Evolutionary conservation across 2,113 vertebrate genomes (phyloP), one percentile per base, ranked within the genome.

Genomic region (Chloropsis hardwickii): DNA sequence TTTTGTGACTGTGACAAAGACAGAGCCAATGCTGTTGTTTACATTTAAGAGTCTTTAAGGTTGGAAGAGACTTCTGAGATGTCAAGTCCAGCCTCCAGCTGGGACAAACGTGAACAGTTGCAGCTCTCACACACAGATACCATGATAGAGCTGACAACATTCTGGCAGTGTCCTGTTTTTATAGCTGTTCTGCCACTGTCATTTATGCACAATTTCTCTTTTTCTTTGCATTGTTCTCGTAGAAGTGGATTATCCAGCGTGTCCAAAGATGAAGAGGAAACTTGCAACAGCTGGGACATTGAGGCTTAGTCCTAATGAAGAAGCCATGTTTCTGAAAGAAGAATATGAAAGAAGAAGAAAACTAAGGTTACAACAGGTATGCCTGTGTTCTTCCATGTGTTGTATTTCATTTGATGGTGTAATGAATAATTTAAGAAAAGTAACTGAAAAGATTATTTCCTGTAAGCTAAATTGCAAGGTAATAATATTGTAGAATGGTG

Each of bases 301-400:
- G 81, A 97, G 98, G 76, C 96, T 98, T 64, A 99, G 99, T 90
- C 99, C 99, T 6, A 99, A 99, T 81, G 99, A 99, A 84, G 99
- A 99, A 97, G 98, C 98, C 31, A 98, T 98, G 71, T 56, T 99
- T 71, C 80, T 99, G 74, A 98, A 98, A 92, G 99, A 99, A 67
- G 99, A 99, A 57, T 97, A 97, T 6, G 99, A 99, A 81, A 98
- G 99, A 92, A 98, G 99, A 94, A 97, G 99, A 79, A 99, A 98
- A 95, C 95, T 99, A 60, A 98, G 99, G 73, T 96, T 99, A 48
- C 98, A 99, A 48, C 99, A 99, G 98, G 99, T 99, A 93, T 86
- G 90, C 23, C 61, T 74, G 4, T 70, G 3, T 76, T 86, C 88
- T 72, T 80, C 16, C 42, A 29, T 2, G 1, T 20, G 71, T 20